Evolutionary conservation across 2,888 invertebrate genomes (phyloP), one percentile per base, ranked within the genome.

Genomic region (Leptinotarsa peninsularis): DNA sequence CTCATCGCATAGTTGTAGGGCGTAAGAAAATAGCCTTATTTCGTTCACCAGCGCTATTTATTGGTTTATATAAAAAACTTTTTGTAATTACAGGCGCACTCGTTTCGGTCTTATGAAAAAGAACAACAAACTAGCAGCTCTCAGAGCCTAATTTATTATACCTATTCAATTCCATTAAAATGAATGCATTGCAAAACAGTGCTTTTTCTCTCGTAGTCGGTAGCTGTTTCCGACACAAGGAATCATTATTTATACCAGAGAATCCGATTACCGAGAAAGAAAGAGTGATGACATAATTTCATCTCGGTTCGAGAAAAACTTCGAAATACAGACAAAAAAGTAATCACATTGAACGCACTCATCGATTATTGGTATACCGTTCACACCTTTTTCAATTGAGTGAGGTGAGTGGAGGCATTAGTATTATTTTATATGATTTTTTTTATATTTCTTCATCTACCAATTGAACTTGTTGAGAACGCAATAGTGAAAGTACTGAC

Each of bases 1-100:
- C 63, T 63, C n/a, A n/a, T 63, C 33, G 17, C 43, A 17, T 63
- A 63, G 63, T 33, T 63, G 33, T 63, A 43, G 63, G 10, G 63
- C 43, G 4, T 17, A 43, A 63, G 43, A n/a, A 63, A n/a, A 63
- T 14, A 2, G 93, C 18, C 33, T 56, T 56, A 43, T 69, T 56
- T 56, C 56, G 52, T 27, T 68, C 23, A 17, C 17, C 18, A 68
- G 52, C 15, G 52, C 18, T 69, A 43, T 63, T 63, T 63, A 63
- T 63, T 63, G 63, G 63, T 18, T 63, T 27, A 63, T 63, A 63
- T 63, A n/a, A 63, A 58, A 63, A 33, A 63, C 63, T 33, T 5
- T 63, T 52, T 17, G 68, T 68, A 27, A 68, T 68, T 52, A 68
- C 27, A 68, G 52, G 68, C 21, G 21, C 50, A 67, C 52, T 23